Conservation (phyloP, 1,140 invertebrate genomes). For the Philotrypesis tridentata region DNA sequence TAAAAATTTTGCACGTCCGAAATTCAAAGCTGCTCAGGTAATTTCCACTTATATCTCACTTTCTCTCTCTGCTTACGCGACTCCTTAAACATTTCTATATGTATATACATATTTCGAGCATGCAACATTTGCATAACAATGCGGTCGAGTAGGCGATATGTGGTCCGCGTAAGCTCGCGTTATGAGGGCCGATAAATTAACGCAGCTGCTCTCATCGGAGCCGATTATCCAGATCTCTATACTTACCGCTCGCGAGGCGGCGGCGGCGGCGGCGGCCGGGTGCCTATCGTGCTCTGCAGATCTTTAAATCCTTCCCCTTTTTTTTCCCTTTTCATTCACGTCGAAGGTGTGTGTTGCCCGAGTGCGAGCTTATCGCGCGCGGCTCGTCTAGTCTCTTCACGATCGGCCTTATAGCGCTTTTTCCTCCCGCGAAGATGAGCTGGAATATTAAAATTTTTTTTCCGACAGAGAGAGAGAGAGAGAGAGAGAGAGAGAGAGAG, state of each 20-base stretch:
- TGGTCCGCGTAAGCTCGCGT: neutral
- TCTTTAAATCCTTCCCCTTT: neutral
- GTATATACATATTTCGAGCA: neutral
- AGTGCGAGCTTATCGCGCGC: neutral
- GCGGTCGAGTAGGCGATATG: constrained; percentile 3
- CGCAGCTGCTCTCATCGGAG: constrained; percentile 34
- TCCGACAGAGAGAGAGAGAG: too few species aligned
- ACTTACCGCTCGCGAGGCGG: constrained; percentile 25
- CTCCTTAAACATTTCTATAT: neutral
- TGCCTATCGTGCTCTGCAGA: constrained; percentile 26
- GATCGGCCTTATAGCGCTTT: neutral
- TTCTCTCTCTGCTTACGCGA: neutral
- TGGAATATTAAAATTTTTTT: neutral
- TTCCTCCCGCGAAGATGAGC: neutral
- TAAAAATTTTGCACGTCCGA: too few species aligned
- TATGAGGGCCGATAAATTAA: constrained; percentile 41
- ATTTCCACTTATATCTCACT: neutral
- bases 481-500: too few species aligned
- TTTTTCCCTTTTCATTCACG: neutral
- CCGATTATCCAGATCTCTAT: constrained; percentile 43
- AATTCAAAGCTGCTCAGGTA: neutral
- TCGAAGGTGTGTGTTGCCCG: neutral
- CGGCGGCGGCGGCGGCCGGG: too few species aligned
- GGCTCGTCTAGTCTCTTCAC: neutral
- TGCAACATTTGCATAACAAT: constrained; percentile 35